Evolutionary conservation across 2,888 invertebrate genomes (phyloP).

Genomic region (Margaritifera margaritifera): DNA sequence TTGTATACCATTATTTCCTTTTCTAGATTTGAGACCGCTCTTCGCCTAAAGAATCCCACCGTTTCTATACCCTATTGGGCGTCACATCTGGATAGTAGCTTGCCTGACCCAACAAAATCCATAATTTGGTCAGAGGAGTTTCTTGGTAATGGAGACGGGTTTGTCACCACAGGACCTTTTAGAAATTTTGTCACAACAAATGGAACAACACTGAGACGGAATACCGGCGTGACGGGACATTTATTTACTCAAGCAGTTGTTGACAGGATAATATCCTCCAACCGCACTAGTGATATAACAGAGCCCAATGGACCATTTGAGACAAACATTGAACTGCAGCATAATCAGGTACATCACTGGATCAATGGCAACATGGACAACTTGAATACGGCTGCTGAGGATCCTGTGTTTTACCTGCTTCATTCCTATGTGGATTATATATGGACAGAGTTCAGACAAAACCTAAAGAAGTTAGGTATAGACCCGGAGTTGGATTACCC

Average conservation of each 20-base stretch:
- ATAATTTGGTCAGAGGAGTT: slow-evolving; percentile 38
- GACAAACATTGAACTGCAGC: slow-evolving; percentile 37
- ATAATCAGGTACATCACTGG: slow-evolving; percentile 39
- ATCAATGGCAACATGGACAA: slow-evolving; percentile 44
- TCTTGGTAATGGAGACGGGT: slow-evolving; percentile 43
- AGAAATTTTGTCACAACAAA: slow-evolving; percentile 27
- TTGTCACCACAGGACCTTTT: slow-evolving; percentile 41
- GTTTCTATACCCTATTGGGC: slow-evolving; percentile 47
- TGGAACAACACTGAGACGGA: slow-evolving; percentile 33
- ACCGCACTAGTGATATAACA: slow-evolving; percentile 29
- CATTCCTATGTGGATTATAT: slow-evolving; percentile 43
- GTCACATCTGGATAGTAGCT: slow-evolving; percentile 37
- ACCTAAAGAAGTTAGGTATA: slow-evolving; percentile 28
- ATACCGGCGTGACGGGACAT: slow-evolving; percentile 32
- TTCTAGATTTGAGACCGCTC: slow-evolving; percentile 42
- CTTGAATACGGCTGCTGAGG: slow-evolving; percentile 37
- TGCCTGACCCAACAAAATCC: slow-evolving; percentile 42
- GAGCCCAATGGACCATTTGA: slow-evolving; percentile 25
- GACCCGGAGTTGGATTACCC: slow-evolving; percentile 37
- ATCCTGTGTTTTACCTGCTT: slow-evolving; percentile 44
- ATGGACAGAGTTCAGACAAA: slow-evolving; percentile 41
- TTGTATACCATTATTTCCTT: neutral
- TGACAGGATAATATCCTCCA: slow-evolving; percentile 31
- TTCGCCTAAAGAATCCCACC: slow-evolving; percentile 33
- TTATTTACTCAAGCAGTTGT: slow-evolving; percentile 36